A percentile compares a stretch with the other conserved stretches of the same genome.
phyloP scores from a whole-genome alignment of 1,140 invertebrate species.

The Drosophila nasuta region DNA sequence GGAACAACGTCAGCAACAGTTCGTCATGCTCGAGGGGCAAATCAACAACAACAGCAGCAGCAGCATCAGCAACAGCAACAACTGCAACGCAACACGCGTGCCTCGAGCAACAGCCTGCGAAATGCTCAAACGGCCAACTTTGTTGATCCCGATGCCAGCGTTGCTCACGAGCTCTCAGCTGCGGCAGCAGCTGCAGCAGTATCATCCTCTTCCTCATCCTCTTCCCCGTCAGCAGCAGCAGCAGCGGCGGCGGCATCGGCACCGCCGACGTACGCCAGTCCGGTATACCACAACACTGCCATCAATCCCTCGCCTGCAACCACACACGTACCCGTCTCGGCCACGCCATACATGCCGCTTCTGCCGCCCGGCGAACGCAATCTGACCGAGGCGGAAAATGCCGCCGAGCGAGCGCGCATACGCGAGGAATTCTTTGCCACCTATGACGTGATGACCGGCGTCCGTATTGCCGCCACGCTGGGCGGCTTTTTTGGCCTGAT shows the following conservation, averaged over 20 bases:
- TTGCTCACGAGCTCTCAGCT: constrained; percentile 36
- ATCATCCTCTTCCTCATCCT: constrained; percentile 36
- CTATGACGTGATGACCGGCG: constrained; percentile 96
- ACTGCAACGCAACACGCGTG: constrained; percentile 49
- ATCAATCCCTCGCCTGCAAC: constrained; percentile 46
- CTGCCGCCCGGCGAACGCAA: constrained; percentile 72
- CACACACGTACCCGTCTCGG: constrained; percentile 48
- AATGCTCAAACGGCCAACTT: constrained; percentile 44
- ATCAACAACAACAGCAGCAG: constrained; percentile 37
- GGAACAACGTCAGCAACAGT: constrained; percentile 15
- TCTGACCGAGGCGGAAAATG: constrained; percentile 70
- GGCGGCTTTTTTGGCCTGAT: constrained; percentile 95
- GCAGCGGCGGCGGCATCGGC: constrained; percentile 55
- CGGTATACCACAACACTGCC: constrained; percentile 44
- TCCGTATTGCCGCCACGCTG: constrained; percentile 94
- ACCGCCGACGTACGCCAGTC: constrained; percentile 59
- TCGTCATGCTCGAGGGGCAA: constrained; percentile 4
- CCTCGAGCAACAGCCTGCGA: constrained; percentile 34
- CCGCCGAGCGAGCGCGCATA: constrained; percentile 86
- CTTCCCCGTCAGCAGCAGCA: neutral
- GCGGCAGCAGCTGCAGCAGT: constrained; percentile 45
- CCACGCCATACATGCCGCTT: constrained; percentile 68
- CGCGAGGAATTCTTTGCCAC: constrained; percentile 93
- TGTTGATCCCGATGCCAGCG: constrained; percentile 58
- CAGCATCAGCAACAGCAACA: constrained; percentile 38